These are phyloP conservation scores for Achroia grisella DNA, from an alignment of 1,140 invertebrate genomes.

Conservation along the genomic window DNA sequence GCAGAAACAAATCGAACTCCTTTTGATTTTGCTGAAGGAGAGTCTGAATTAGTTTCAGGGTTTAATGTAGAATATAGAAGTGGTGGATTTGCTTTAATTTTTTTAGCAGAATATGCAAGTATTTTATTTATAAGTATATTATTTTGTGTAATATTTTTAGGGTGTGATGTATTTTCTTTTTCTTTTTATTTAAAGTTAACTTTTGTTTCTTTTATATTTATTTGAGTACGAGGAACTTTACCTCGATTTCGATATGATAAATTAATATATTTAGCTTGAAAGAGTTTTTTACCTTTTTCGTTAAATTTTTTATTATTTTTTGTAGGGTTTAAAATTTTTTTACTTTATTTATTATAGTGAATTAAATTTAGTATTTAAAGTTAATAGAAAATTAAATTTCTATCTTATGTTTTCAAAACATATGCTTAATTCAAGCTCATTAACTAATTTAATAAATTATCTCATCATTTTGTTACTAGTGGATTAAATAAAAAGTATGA, in stretches of 20 bases:
- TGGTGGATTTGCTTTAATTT: constrained; percentile 81
- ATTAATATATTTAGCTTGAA: constrained; percentile 76
- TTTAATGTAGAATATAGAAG: constrained; percentile 85
- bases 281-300: constrained; percentile 69
- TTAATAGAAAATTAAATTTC: constrained; percentile 72
- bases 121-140: constrained; percentile 80
- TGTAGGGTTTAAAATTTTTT: constrained; percentile 44
- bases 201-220: constrained; percentile 73
- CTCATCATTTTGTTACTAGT: constrained; percentile 66
- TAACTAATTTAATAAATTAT: constrained; percentile 70
- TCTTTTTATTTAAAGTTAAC: constrained; percentile 71
- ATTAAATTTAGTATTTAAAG: constrained; percentile 66
- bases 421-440: constrained; percentile 76
- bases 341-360: too few species aligned
- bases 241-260: constrained; percentile 77
- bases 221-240: constrained; percentile 74
- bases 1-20: constrained; percentile 83
- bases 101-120: constrained; percentile 81
- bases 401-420: constrained; percentile 80
- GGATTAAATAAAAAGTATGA: constrained; percentile 72
- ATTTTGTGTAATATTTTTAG: constrained; percentile 73
- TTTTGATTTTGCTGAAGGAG: constrained; percentile 86
- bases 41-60: constrained; percentile 83
- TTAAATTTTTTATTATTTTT: constrained; percentile 73
- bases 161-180: constrained; percentile 48